phyloP scores from a whole-genome alignment of 2,888 invertebrate species.

The Rotaria macrura region DNA sequence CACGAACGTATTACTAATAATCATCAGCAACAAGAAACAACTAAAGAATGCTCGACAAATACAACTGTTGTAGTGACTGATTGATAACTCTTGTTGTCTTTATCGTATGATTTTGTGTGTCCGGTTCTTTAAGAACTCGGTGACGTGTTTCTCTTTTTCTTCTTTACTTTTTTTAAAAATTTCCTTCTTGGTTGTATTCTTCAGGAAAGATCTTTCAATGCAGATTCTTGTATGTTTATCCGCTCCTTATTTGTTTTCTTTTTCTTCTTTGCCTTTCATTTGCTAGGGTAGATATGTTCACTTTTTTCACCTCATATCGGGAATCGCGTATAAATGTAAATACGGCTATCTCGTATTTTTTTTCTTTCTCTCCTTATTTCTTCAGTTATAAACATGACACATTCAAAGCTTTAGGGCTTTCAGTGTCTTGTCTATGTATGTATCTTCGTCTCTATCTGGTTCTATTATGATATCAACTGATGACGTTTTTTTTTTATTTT shows the following conservation, averaged over 20 bases:
- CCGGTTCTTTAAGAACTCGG: neutral
- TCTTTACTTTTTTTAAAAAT: neutral
- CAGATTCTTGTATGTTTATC: neutral
- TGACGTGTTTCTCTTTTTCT: neutral
- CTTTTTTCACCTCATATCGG: neutral
- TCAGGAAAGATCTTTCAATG: neutral
- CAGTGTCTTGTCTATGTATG: neutral
- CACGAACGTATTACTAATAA: neutral
- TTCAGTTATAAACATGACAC: neutral
- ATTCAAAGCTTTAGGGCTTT: constrained; percentile 3
- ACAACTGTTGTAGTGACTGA: neutral
- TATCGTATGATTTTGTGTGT: neutral
- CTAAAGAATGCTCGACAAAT: neutral
- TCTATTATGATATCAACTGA: neutral
- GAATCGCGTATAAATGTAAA: neutral
- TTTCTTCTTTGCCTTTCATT: neutral
- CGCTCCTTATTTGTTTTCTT: neutral
- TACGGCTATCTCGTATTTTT: constrained; percentile 3
- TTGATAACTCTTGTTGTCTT: neutral
- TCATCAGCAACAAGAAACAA: neutral
- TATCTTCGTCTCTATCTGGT: neutral
- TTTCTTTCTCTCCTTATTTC: neutral
- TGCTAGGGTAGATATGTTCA: neutral
- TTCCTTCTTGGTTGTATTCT: neutral
- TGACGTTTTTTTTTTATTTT: neutral